These are phyloP conservation scores for Drosophila vallismaia DNA, from an alignment of 2,888 invertebrate species.

Conservation along the genomic window DNA sequence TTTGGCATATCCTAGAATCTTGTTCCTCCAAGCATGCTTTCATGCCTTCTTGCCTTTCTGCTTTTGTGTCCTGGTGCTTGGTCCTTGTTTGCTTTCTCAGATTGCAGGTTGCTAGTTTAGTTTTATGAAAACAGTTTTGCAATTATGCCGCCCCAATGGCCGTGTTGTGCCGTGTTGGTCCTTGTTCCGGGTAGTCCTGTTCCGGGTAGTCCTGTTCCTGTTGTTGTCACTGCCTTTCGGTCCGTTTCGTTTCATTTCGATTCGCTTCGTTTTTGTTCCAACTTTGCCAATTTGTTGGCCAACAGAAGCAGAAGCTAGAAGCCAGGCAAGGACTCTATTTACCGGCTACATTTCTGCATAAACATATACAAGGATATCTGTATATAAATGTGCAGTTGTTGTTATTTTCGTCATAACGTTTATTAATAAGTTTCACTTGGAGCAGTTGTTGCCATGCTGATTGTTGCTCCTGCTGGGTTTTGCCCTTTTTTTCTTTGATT, in stretches of 20 bases:
- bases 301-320: background rate
- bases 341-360: slow-evolving; percentile 5
- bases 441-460: slow-evolving; percentile 45
- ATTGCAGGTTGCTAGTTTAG: slow-evolving; percentile 6
- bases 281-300: slow-evolving; percentile 73
- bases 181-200: slow-evolving; percentile 13
- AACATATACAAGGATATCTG: background rate
- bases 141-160: slow-evolving; percentile 41
- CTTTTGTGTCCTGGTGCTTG: background rate
- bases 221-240: slow-evolving; percentile 16
- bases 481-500: slow-evolving; percentile 5
- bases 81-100: background rate
- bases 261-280: slow-evolving; percentile 62
- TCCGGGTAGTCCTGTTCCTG: slow-evolving; percentile 8
- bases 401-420: slow-evolving; percentile 67
- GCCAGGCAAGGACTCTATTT: slow-evolving; percentile 40
- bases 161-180: background rate
- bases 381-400: slow-evolving; percentile 23
- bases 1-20: too few species aligned
- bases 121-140: slow-evolving; percentile 49
- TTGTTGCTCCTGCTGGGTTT: slow-evolving; percentile 51
- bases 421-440: slow-evolving; percentile 69
- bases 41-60: slow-evolving; percentile 15
- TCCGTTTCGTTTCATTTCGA: slow-evolving; percentile 22
- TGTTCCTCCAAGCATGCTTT: background rate